Evolutionary conservation across 2,888 invertebrate genomes (phyloP).

Genomic region (Dasysyrphus albostriatus): DNA sequence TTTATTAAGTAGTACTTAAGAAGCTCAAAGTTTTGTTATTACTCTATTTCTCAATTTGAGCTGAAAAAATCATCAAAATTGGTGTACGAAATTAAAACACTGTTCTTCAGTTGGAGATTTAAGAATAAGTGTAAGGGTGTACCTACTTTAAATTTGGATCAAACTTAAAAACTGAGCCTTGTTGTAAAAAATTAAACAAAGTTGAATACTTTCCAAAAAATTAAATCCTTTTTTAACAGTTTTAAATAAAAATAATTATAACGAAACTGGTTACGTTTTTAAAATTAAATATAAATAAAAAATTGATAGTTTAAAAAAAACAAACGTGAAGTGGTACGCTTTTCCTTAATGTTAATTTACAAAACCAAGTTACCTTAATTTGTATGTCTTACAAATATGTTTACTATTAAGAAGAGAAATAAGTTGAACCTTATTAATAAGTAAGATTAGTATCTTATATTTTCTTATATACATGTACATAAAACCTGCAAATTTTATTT

Average conservation of each 20-base stretch:
- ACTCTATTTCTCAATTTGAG: not conserved
- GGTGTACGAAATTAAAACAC: too few relatives aligned
- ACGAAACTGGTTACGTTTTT: too few relatives aligned
- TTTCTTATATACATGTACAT: not conserved
- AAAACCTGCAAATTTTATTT: not conserved
- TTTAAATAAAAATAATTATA: too few relatives aligned
- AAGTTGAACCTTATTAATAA: not conserved
- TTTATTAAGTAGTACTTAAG: not conserved
- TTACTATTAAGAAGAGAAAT: constrained; percentile 2
- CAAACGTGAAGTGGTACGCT: not conserved
- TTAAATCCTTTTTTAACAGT: too few relatives aligned
- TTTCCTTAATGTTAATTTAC: not conserved
- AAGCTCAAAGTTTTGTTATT: not conserved
- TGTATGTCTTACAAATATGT: not conserved
- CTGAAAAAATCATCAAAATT: too few relatives aligned
- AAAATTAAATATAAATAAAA: too few relatives aligned
- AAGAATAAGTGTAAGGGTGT: not conserved
- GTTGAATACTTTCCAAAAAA: too few relatives aligned
- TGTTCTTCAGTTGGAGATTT: not conserved
- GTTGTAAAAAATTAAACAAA: too few relatives aligned
- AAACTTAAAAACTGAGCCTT: too few relatives aligned
- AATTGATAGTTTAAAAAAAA: too few relatives aligned
- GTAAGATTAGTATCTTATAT: not conserved
- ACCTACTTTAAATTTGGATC: not conserved
- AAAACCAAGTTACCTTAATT: not conserved